Base-by-base conservation (phyloP, 2,113 vertebrate genomes). In the Tiliqua scincoides region DNA sequence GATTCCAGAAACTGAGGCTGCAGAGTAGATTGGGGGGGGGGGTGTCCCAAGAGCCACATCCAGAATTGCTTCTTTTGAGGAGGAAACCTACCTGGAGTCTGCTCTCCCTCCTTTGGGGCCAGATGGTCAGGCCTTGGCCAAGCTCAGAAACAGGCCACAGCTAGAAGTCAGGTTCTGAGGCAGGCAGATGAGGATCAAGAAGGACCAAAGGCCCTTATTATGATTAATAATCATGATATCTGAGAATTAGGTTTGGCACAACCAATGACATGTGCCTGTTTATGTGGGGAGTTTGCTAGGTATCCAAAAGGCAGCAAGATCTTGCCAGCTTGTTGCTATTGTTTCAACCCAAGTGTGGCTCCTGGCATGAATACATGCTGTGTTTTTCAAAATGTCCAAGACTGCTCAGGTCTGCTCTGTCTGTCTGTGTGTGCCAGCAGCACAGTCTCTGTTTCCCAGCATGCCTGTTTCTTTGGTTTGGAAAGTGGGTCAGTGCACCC, bases 401-500 rank as follows among this genome's bases (percentile, higher is more conserved):
- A 57, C 30, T 52, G 63, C 30, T n/a, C 40, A 1, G 15, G 30
- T 30, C 14, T 1, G 37, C 7, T 30, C 25, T 20, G 10, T 57
- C 6, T 57, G 54, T 57, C 6, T 48, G 4, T 48, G 63, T 11
- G 54, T 35, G 83, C 52, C 52, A 57, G 32, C 37, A 78, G 57
- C n/a, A 68, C 15, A 63, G 88, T 87, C 80, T 84, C 78, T 9
- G 2, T 61, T n/a, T 23, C 82, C 35, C 71, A 67, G 72, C 82
- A 77, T 0, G 0, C 10, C 4, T 20, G 43, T 43, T 84, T 89
- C 76, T 89, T 88, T 82, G 57, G 76, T 87, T 87, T 85, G 87
- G 83, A 94, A 96, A 96, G 81, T 95, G 92, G 92, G 88, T 95
- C 93, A 96, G 62, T 81, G 73, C 87, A 95, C 85, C 80, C 89